Base-by-base conservation (phyloP, 2,113 vertebrate genomes). In the Lagopus muta region DNA sequence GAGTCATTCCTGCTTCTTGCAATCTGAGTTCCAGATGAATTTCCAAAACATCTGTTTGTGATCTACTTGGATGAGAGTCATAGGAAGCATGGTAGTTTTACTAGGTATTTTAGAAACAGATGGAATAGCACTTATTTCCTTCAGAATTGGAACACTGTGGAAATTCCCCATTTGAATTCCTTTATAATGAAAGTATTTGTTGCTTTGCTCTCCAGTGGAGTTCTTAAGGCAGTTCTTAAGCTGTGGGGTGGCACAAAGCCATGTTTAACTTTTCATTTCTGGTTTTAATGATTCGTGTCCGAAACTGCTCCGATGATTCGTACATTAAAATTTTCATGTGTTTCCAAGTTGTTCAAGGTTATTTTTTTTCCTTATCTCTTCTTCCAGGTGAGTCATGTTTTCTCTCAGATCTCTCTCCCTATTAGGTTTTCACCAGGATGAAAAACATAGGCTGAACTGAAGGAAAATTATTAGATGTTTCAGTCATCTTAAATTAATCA, bases 61-160 rank as follows among this genome's bases (percentile, higher is more conserved):
- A 54, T 91, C 72, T 88, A 4, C 47, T 89, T 89, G 91, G 67
- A 80, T 55, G 32, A 73, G 21, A 89, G 62, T 79, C 27, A 7
- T 25, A 79, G 57, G 67, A 94, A 90, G 27, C 13, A 45, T 66
- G 42, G 82, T 84, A 76, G 54, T 77, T 88, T 86, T 88, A 60
- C 8, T 85, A 80, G 28, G 5, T 82, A 72, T 94, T 92, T 91
- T 67, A 82, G 64, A 85, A 93, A 80, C 67, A 91, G n/a, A 89
- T 89, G 81, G 66, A 55, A 93, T 82, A 42, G 10, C 43, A 28
- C 79, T 93, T 55, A 73, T 66, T 82, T 92, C 48, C 58, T 85
- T 93, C 30, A 64, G 28, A 89, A 64, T 4, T 71, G 42, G 27
- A 82, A 5, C 38, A 48, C 27, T 83, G 12, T 70, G 24, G 73